phyloP scores from a whole-genome alignment of 2,113 vertebrate species.

The Myocastor coypus region DNA sequence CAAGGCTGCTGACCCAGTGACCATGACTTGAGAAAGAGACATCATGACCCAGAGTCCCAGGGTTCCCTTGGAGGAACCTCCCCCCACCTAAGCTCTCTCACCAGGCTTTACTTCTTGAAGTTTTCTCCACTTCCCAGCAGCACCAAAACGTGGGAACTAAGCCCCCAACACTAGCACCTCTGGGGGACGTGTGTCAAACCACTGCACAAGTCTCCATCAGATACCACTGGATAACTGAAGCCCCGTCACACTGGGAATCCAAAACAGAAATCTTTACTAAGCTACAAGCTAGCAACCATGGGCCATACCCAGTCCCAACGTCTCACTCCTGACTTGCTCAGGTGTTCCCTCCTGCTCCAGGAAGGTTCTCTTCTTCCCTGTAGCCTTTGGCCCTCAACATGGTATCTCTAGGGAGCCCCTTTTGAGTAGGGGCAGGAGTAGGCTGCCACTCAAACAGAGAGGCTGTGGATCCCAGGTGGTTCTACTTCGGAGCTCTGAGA shows the following conservation, averaged over 20 bases:
- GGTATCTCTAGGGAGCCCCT: background rate
- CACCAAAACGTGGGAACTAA: too few species aligned
- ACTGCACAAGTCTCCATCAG: background rate
- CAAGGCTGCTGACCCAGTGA: background rate
- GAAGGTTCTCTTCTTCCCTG: background rate
- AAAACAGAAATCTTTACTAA: background rate
- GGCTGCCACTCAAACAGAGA: background rate
- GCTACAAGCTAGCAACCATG: too few species aligned
- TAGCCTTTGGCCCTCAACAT: rapidly evolving
- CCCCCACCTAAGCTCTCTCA: background rate
- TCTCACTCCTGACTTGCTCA: background rate
- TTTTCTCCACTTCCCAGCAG: background rate
- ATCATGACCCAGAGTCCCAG: too few species aligned
- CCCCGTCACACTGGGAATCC: background rate
- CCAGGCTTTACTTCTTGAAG: background rate
- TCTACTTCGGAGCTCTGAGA: background rate
- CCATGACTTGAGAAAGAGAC: background rate
- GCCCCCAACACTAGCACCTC: background rate
- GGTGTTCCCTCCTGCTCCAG: rapidly evolving
- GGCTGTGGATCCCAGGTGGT: background rate
- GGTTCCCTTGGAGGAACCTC: background rate
- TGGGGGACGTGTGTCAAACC: too few species aligned
- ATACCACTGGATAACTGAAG: background rate
- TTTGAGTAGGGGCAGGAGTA: rapidly evolving
- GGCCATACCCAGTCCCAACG: background rate